These are phyloP conservation scores for Symphodus melops DNA, from an alignment of 2,113 vertebrate species.

Conservation along the genomic window DNA sequence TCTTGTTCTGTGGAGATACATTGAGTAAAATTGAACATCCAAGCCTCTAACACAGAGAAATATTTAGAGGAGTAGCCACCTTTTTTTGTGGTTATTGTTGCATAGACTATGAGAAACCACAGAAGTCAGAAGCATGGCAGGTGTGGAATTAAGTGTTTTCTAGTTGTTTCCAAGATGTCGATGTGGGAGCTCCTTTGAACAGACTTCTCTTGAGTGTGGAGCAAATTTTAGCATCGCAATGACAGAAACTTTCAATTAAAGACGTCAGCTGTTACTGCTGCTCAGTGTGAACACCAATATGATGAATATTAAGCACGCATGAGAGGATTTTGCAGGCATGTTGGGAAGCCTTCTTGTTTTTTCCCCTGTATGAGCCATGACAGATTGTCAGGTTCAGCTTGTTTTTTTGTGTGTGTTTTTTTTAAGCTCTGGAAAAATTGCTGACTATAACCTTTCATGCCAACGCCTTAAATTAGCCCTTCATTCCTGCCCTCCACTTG, in stretches of 20 bases:
- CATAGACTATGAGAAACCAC: constrained; percentile 48
- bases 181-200: constrained; percentile 14
- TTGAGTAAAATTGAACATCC: constrained; percentile 38
- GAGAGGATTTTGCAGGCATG: constrained; percentile 18
- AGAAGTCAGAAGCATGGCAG: constrained; percentile 58
- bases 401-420: no score
- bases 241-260: no score
- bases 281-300: no score
- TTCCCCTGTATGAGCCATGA: constrained; percentile 19
- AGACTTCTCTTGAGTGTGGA: no score
- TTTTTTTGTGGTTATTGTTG: constrained; percentile 55
- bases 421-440: constrained; percentile 37
- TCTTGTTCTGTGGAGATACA: constrained; percentile 27
- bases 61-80: constrained; percentile 34
- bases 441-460: constrained; percentile 47
- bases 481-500: neutral
- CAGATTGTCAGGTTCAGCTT: constrained; percentile 59
- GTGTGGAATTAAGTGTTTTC: constrained; percentile 63
- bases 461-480: constrained; percentile 34
- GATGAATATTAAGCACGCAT: no score
- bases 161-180: constrained; percentile 34
- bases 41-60: constrained; percentile 42
- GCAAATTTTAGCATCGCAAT: no score
- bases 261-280: no score
- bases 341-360: constrained; percentile 26